Evolutionary conservation across 2,888 invertebrate species (phyloP), one percentile per base, ranked within the genome.

Genomic region (Drosophila vallismaia): DNA sequence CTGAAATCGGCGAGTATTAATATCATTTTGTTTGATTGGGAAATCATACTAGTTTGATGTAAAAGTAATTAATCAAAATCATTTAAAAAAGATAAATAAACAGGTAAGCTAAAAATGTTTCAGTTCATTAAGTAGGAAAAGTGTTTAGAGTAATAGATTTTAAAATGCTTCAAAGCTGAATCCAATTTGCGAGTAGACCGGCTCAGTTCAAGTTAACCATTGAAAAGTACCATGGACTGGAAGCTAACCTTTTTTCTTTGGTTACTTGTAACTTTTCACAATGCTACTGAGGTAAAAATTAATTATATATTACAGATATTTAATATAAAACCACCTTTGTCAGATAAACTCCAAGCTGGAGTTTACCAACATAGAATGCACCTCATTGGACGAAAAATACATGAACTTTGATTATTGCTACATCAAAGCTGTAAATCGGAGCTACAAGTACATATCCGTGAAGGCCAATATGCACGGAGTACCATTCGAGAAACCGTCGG

Each of bases 301-400:
- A 44, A 28, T 8, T 6, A 5, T 42, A 42, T 19, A 10, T 19
- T 5, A 0, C 24, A 38, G 2, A n/a, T 24, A 9, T 7, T 51
- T 26, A 4, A n/a, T 38, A 26, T 1, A 5, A n/a, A 19, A 42
- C 46, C 29, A 40, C 12, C 5, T 2, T 40, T 42, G 19, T 19
- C 9, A 42, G 40, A 42, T 42, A 8, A 19, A 29, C 19, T 48
- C 57, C 0, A 48, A 36, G n/a, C 6, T 52, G 1, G 67, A 68
- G 36, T 68, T 68, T n/a, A 66, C 68, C 5, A 66, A 68, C 7
- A 26, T 68, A 3, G 66, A 57, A 8, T 68, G 68, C 24, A 31
- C 8, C n/a, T n/a, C 42, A 0, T 9, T 9, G 24, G 67, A 66
- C 10, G 26, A 31, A 2, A 3, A 10, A 0, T 68, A 28, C 6